A percentile compares a stretch with the other conserved stretches of the same genome.
These are phyloP conservation scores for Suricata suricatta DNA, from an alignment of 2,113 vertebrate species.

Conservation along the genomic window DNA sequence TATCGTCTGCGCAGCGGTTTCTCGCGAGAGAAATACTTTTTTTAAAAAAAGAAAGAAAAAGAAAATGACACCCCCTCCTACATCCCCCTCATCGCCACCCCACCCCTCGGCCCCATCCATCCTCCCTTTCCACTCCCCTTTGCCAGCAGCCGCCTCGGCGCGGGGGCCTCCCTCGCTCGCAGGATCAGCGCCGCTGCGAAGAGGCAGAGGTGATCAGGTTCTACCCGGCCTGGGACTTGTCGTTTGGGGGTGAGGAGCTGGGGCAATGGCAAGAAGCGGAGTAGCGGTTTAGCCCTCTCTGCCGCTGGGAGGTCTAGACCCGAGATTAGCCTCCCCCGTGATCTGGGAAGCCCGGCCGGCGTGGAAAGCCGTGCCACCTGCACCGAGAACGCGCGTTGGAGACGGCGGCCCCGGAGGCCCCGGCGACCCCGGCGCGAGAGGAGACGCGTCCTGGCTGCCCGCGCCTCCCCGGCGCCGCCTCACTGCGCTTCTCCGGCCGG, in stretches of 20 bases:
- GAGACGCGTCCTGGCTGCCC: neutral
- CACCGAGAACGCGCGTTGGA: slow-evolving; percentile 11
- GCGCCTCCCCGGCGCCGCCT: neutral
- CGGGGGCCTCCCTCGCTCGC: slow-evolving; percentile 60
- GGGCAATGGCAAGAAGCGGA: neutral
- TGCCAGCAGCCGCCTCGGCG: slow-evolving; percentile 72
- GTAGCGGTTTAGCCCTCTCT: slow-evolving; percentile 11
- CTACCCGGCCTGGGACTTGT: slow-evolving; percentile 23
- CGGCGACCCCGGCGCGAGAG: neutral
- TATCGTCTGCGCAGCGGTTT: slow-evolving; percentile 84
- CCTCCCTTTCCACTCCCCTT: slow-evolving; percentile 79
- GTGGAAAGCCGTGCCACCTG: slow-evolving; percentile 69
- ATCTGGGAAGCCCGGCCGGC: neutral
- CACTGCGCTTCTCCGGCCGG: neutral
- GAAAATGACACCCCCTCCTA: slow-evolving; percentile 79
- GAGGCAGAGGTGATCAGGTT: slow-evolving; percentile 53
- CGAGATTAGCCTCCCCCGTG: neutral
- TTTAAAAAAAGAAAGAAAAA: slow-evolving; percentile 73
- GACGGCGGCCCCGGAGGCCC: neutral
- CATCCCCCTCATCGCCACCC: slow-evolving; percentile 76
- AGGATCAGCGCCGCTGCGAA: slow-evolving; percentile 42
- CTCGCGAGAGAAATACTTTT: slow-evolving; percentile 85
- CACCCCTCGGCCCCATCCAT: slow-evolving; percentile 75
- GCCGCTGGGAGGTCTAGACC: slow-evolving; percentile 18
- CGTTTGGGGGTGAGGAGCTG: neutral